Conservation (phyloP, 2,888 invertebrate genomes). For the Achlya flavicornis region DNA sequence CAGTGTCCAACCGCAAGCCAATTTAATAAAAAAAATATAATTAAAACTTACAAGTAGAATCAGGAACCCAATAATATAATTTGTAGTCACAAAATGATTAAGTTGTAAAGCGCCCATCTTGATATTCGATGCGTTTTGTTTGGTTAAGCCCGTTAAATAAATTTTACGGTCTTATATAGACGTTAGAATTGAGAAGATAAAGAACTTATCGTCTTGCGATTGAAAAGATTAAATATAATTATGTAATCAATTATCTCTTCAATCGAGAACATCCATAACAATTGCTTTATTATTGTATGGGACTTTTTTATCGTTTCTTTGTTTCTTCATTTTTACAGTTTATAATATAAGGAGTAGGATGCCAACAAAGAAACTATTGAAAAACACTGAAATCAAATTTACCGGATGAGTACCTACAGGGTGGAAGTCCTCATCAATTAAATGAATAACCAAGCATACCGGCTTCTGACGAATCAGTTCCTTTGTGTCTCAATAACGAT, state of each 20-base stretch:
- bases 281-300: not conserved
- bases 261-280: conserved; percentile 23
- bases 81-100: conserved; percentile 5
- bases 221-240: conserved; percentile 43
- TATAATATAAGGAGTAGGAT: too few species aligned
- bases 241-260: conserved; percentile 37
- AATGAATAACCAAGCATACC: too few species aligned
- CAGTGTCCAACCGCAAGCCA: too few species aligned
- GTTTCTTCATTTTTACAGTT: too few species aligned
- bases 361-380: too few species aligned
- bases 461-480: too few species aligned
- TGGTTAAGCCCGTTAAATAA: conserved; percentile 37
- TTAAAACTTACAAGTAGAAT: conserved; percentile 24
- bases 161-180: conserved; percentile 25
- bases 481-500: too few species aligned
- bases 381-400: too few species aligned
- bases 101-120: not conserved
- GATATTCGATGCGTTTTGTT: conserved; percentile 10
- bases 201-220: conserved; percentile 28
- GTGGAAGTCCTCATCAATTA: too few species aligned
- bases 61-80: conserved; percentile 18
- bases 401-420: too few species aligned
- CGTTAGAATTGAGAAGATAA: conserved; percentile 32
- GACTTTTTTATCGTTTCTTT: not conserved
- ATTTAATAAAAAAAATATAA: not conserved